phyloP scores from a whole-genome alignment of 1,140 invertebrate genomes.

The Pseudomyrmex cubaensis region DNA sequence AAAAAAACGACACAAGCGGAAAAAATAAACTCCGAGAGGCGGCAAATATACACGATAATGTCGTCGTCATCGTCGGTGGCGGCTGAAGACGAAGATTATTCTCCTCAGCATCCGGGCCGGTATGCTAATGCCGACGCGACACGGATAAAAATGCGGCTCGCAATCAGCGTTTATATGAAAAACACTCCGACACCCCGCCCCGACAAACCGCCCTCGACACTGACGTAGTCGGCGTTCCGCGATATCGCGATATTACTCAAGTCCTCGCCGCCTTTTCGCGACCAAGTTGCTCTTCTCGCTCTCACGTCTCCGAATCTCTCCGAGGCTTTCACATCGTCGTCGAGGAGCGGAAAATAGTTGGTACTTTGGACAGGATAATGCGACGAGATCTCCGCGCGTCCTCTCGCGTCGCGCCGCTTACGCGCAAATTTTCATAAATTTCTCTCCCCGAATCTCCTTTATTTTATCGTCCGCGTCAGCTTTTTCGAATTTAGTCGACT shows the following conservation, averaged over 20 bases:
- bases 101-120: conserved; percentile 4
- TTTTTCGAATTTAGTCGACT: conserved; percentile 28
- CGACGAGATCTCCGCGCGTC: neutral
- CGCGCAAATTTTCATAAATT: conserved; percentile 18
- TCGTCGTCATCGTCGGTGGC: neutral
- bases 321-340: conserved; percentile 26
- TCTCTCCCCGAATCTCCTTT: conserved; percentile 15
- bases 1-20: neutral
- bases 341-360: conserved; percentile 32
- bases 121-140: conserved; percentile 24
- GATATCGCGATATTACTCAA: conserved; percentile 44
- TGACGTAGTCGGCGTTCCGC: neutral
- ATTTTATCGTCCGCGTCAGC: conserved; percentile 1
- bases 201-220: neutral
- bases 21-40: neutral
- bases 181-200: conserved; percentile 20
- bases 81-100: conserved; percentile 24
- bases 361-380: conserved; percentile 48
- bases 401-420: neutral
- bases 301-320: neutral
- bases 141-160: conserved; percentile 51
- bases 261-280: neutral
- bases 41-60: conserved; percentile 37
- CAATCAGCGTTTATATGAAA: conserved; percentile 64
- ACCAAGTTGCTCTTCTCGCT: neutral